Evolutionary conservation across 2,888 invertebrate genomes (phyloP).

Genomic region (Cephus nigrinus): DNA sequence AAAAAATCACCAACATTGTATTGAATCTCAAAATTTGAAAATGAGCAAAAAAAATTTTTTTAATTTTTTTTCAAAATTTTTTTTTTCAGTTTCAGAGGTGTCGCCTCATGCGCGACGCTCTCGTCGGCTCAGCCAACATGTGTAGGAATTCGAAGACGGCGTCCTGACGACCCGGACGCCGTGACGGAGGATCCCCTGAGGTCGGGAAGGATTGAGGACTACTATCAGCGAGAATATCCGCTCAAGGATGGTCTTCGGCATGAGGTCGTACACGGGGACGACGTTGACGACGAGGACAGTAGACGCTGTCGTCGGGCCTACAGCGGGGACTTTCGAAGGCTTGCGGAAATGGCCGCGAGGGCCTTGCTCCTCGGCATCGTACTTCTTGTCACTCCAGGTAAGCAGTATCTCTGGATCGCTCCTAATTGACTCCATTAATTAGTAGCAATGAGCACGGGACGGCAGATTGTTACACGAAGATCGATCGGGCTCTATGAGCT

Average conservation of each 20-base stretch:
- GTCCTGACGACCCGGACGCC: conserved; percentile 31
- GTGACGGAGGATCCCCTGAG: conserved; percentile 37
- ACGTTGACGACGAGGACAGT: conserved; percentile 41
- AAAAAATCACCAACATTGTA: too few relatives aligned
- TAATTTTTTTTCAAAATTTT: too few relatives aligned
- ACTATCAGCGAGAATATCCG: conserved; percentile 15
- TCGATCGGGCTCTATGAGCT: too few relatives aligned
- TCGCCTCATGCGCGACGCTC: conserved; percentile 40
- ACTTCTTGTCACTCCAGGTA: conserved; percentile 62
- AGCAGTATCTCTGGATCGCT: not conserved
- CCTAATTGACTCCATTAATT: too few relatives aligned
- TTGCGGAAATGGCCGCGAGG: conserved; percentile 58
- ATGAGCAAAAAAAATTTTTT: too few relatives aligned
- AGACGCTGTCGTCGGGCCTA: conserved; percentile 46
- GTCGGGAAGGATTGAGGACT: conserved; percentile 27
- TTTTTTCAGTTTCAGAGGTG: conserved; percentile 15
- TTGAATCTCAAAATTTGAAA: too few relatives aligned
- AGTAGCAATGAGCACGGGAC: too few relatives aligned
- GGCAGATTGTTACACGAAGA: too few relatives aligned
- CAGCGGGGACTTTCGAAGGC: conserved; percentile 54
- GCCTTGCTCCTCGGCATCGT: conserved; percentile 59
- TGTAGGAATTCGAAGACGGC: conserved; percentile 40
- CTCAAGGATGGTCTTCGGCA: conserved; percentile 16
- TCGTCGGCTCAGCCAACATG: conserved; percentile 62
- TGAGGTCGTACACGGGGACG: conserved; percentile 16